A percentile compares a stretch with the other conserved stretches of the same genome.
phyloP scores from a whole-genome alignment of 2,113 vertebrate genomes.

The Herpetotheres cachinnans region DNA sequence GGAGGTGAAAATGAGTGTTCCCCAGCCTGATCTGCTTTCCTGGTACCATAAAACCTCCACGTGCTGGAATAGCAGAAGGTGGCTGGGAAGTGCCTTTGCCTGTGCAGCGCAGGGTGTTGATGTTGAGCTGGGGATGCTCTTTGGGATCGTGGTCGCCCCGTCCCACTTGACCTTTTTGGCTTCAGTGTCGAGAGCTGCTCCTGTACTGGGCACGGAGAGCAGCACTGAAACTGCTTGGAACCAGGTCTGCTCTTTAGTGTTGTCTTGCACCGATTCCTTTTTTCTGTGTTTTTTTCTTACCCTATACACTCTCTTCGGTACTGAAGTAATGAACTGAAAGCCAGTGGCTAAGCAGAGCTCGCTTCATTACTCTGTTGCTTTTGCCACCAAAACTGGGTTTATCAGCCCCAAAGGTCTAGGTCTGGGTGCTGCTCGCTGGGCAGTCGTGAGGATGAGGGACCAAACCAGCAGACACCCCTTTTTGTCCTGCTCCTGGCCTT shows the following conservation, averaged over 20 bases:
- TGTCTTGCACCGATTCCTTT: not conserved
- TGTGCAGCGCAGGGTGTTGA: accelerated
- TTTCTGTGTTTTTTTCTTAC: not conserved
- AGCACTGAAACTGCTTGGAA: not conserved
- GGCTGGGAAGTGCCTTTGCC: not conserved
- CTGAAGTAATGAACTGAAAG: not conserved
- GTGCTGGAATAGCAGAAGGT: not conserved
- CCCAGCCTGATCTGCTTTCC: not conserved
- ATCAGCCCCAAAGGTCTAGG: not conserved
- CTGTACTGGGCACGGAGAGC: accelerated
- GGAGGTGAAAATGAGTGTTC: not conserved
- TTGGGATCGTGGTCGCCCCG: accelerated
- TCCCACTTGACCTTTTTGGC: not conserved
- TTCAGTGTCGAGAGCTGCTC: not conserved
- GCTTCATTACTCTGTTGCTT: not conserved
- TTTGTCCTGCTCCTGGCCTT: not conserved
- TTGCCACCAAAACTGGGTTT: not conserved
- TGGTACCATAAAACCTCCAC: accelerated
- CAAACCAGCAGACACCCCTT: not conserved
- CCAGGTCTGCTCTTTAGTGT: not conserved
- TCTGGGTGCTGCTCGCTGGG: not conserved
- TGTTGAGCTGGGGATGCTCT: not conserved
- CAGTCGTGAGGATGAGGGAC: not conserved
- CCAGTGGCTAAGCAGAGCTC: not conserved
- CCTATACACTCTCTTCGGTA: accelerated